Percentiles rank a stretch among this genome's conserved stretches.
phyloP scores from a whole-genome alignment of 2,888 invertebrate species.

The Callosobruchus maculatus region DNA sequence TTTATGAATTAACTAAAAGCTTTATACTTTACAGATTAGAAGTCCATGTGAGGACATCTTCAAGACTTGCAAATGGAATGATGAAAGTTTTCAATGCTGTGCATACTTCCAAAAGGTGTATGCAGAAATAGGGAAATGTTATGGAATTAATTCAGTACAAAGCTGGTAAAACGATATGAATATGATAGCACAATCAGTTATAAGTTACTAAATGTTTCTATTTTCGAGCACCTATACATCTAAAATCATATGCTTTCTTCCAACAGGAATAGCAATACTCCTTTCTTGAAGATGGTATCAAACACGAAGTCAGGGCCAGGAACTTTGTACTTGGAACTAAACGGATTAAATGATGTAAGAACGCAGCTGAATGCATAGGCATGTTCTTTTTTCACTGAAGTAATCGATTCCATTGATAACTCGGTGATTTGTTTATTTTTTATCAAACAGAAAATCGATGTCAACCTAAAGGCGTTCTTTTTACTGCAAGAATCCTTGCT shows the following conservation, averaged over 20 bases:
- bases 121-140: constrained; percentile 66
- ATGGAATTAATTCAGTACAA: constrained; percentile 64
- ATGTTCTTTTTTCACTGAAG: too few species aligned
- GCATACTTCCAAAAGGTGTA: constrained; percentile 61
- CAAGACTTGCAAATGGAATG: constrained; percentile 61
- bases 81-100: constrained; percentile 60
- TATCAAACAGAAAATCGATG: too few species aligned
- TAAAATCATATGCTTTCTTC: neutral
- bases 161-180: constrained; percentile 46
- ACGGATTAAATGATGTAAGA: constrained; percentile 53
- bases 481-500: too few species aligned
- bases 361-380: neutral
- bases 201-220: too few species aligned
- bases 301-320: constrained; percentile 64
- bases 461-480: too few species aligned
- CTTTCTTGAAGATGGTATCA: constrained; percentile 56
- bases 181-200: neutral
- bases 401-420: too few species aligned
- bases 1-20: neutral
- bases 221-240: too few species aligned
- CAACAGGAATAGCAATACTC: neutral
- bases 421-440: too few species aligned
- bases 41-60: constrained; percentile 58
- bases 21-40: constrained; percentile 32
- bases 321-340: constrained; percentile 53